Evolutionary conservation across 2,113 vertebrate genomes (phyloP), one percentile per base, ranked within the genome.

Genomic region (Columbina picui): DNA sequence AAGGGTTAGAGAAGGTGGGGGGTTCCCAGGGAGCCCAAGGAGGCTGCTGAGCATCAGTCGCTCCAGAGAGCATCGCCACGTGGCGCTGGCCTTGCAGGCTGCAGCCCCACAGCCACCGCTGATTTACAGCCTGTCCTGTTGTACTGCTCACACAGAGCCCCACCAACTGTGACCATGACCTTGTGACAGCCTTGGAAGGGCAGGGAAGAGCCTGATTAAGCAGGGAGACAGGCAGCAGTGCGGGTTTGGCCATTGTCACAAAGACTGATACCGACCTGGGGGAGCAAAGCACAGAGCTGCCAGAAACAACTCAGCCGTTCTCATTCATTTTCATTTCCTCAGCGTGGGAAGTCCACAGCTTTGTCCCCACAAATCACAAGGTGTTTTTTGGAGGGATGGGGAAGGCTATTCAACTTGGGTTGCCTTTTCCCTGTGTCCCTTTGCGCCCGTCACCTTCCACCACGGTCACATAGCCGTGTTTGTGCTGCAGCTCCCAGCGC

Each of bases 101-200:
- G 7, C 50, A 52, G 52, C 17, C 10, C 29, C 22, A 17, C n/a
- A 22, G 78, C 56, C 12, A 8, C 4, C 0, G 0, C 34, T 3
- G 52, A 41, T 36, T 39, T 7, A 22, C 6, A 12, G 69, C 32
- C 34, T 59, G 55, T 36, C 41, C 61, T 15, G 1, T 55, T 8
- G 29, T 67, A 2, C 43, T 45, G 84, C 67, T 86, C 64, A 21
- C 1, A 1, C 67, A n/a, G 68, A 60, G 50, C 17, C 68, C 50
- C 73, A 18, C 47, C 14, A 1, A 77, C 8, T 16, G 10, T 0
- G 5, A 78, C 13, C 26, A 3, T 0, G 14, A 21, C 84, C 89
- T 38, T n/a, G 75, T 2, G 34, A 43, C 53, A 86, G 59, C 80
- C 67, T 65, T 29, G 53, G 23, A n/a, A 55, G 43, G 63, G 55